Conservation (phyloP, 1,140 invertebrate species). For the Thalassaphorura encarpata region DNA sequence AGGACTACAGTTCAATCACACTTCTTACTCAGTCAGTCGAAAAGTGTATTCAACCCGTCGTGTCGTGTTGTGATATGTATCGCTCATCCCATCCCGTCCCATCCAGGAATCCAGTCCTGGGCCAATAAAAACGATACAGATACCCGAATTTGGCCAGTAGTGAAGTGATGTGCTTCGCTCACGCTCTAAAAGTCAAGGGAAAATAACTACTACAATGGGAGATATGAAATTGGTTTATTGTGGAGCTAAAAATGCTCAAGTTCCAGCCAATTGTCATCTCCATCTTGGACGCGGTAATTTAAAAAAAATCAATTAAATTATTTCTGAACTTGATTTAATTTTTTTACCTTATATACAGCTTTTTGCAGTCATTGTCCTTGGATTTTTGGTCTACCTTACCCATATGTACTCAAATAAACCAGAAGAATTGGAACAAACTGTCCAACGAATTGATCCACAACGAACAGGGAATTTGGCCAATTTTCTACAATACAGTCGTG, state of each 20-base stretch:
- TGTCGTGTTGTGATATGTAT: no score
- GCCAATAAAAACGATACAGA: no score
- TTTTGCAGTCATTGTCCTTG: conserved; percentile 2
- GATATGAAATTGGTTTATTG: conserved; percentile 1
- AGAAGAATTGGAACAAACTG: conserved; percentile 1
- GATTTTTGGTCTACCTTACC: not conserved
- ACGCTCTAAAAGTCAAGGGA: no score
- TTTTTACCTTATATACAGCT: not conserved
- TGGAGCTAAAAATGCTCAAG: not conserved
- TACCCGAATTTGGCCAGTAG: no score
- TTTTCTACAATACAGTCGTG: conserved; percentile 14
- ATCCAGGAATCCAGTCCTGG: no score
- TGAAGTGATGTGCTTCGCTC: no score
- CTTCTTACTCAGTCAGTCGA: no score
- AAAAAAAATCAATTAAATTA: not conserved
- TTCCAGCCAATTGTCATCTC: conserved; percentile 2
- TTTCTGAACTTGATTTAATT: not conserved
- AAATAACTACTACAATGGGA: not conserved
- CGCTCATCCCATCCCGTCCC: no score
- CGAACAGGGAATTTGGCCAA: conserved; percentile 11
- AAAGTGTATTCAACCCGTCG: no score
- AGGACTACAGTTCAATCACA: no score
- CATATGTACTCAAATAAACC: not conserved
- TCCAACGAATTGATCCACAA: conserved; percentile 6
- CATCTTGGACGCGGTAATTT: conserved; percentile 5